phyloP scores from a whole-genome alignment of 2,888 invertebrate genomes.

The Eristalis pertinax region DNA sequence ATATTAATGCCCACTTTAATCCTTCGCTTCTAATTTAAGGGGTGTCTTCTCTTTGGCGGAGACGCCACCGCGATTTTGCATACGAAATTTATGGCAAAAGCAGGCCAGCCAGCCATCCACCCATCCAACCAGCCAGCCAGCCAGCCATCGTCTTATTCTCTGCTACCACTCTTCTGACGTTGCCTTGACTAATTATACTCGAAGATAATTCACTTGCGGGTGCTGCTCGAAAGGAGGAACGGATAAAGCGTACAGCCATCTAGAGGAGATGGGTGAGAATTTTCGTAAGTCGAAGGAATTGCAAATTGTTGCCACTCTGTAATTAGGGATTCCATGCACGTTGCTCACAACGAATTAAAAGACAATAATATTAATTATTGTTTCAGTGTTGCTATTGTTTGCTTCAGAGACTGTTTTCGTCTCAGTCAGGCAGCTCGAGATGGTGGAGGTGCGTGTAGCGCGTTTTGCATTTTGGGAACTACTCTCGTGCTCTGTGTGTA shows the following conservation, averaged over 20 bases:
- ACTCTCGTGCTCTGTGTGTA: conserved; percentile 7
- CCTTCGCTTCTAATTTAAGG: conserved; percentile 71
- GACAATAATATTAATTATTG: conserved; percentile 81
- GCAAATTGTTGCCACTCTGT: conserved; percentile 72
- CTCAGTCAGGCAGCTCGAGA: background rate
- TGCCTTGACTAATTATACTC: conserved; percentile 71
- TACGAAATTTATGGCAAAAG: conserved; percentile 63
- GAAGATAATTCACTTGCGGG: conserved; percentile 72
- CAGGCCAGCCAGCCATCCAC: conserved; percentile 4
- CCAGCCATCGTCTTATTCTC: conserved; percentile 27
- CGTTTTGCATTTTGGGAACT: conserved; percentile 44
- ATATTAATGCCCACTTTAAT: conserved; percentile 69
- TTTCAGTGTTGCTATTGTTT: conserved; percentile 71
- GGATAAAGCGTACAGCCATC: conserved; percentile 19
- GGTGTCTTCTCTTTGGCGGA: conserved; percentile 43
- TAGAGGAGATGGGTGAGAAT: background rate
- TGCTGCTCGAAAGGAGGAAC: conserved; percentile 42
- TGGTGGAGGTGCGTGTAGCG: conserved; percentile 48
- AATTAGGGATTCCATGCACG: conserved; percentile 69
- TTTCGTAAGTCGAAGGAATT: conserved; percentile 54
- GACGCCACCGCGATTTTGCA: conserved; percentile 50
- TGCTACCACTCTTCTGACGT: conserved; percentile 27
- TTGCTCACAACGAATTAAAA: conserved; percentile 79
- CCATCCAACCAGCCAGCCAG: conserved; percentile 1
- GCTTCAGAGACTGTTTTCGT: conserved; percentile 23